Percentiles rank a stretch among this genome's conserved stretches.
These are phyloP conservation scores for Lasiurus borealis DNA, from an alignment of 2,113 vertebrate genomes.

Conservation along the genomic window DNA sequence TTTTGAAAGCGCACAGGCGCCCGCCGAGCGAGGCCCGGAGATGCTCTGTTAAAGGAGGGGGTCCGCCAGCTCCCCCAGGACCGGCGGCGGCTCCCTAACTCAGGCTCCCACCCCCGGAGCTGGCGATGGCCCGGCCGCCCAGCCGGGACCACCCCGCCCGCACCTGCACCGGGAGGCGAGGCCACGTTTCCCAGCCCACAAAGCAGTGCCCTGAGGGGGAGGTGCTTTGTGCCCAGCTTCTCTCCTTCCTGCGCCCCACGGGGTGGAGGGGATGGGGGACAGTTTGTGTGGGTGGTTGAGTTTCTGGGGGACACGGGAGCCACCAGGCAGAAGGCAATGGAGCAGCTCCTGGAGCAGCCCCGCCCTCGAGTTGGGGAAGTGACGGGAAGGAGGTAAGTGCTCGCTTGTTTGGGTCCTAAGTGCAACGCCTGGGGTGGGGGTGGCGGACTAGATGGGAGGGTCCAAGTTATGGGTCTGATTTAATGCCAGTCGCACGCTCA, in stretches of 20 bases:
- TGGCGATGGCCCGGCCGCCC: background rate
- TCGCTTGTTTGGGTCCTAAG: background rate
- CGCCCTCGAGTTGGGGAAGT: background rate
- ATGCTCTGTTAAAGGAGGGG: background rate
- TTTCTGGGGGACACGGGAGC: background rate
- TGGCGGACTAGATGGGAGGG: accelerated
- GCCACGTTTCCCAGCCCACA: background rate
- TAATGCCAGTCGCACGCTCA: background rate
- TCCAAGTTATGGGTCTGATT: background rate
- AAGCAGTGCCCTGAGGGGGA: background rate
- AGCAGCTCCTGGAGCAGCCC: too few species aligned
- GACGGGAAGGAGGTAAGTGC: background rate
- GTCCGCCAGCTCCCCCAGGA: too few species aligned
- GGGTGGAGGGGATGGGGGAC: background rate
- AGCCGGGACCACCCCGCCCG: too few species aligned
- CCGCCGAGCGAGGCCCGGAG: background rate
- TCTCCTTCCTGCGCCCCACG: too few species aligned
- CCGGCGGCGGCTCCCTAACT: background rate
- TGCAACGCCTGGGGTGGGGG: accelerated
- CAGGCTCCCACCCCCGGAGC: background rate
- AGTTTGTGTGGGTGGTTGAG: background rate
- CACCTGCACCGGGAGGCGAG: accelerated
- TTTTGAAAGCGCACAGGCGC: background rate
- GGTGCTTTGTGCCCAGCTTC: background rate
- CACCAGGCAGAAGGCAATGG: too few species aligned